Evolutionary conservation across 2,797 vertebrate species (phyloP), one percentile per base, ranked within the genome.

Genomic region (Gorsachius magnificus): DNA sequence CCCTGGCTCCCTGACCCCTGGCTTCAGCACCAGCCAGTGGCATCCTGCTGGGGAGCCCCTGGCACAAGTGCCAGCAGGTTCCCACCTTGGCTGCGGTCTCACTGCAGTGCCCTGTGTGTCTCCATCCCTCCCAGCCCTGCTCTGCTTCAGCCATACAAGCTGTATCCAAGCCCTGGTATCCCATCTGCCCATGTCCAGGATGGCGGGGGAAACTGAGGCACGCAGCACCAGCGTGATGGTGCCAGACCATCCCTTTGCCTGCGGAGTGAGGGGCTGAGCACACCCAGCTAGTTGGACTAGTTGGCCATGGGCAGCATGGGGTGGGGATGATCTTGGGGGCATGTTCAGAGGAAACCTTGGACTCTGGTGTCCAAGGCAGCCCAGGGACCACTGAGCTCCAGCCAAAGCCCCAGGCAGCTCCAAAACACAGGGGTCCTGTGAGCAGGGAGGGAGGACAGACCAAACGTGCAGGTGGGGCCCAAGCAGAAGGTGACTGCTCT

Each of bases 11-110:
- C 45, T 38, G 25, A 20, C 36, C 53, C 63, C 19, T 2, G 2
- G 26, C 50, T 72, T 25, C 0, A 0, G 29, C 35, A 45, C 16
- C 64, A 81, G 29, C 21, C 8, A 5, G 35, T 0, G 0, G 28
- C 43, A 66, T 57, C 29, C 63, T 51, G 36, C 16, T 14, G 14
- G 56, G 38, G 69, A 76, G 45, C 1, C 43, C 28, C 10, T 19
- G 64, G 10, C 16, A 8, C 5, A 12, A 41, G 19, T 26, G 21
- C 10, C 65, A 77, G 36, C 16, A 43, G 18, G 33, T 66, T 76
- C 48, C n/a, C 11, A 28, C 43, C 64, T 26, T 57, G 64, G 25
- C 36, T 80, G 12, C 2, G 7, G 51, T 46, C 21, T 76, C 57
- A 56, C 35, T 71, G 51, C 0, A 0, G 13, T 41, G 22, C 38